Evolutionary conservation across 1,140 invertebrate species (phyloP).

Genomic region (Araneus ventricosus): DNA sequence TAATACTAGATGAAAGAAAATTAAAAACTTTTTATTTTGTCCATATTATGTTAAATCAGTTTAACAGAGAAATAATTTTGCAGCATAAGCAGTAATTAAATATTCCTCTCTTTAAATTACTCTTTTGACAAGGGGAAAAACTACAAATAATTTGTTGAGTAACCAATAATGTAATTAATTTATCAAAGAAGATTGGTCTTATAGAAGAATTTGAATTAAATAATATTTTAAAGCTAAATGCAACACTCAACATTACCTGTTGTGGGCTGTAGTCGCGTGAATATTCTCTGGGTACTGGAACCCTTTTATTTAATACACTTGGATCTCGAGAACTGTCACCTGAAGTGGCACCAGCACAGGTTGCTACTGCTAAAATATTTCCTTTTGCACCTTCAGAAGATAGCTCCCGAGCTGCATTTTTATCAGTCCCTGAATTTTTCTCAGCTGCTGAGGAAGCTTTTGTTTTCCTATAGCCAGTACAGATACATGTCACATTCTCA

Average conservation of each 20-base stretch:
- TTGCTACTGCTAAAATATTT: conserved; percentile 49
- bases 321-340: conserved; percentile 39
- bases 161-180: no score
- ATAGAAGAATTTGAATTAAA: no score
- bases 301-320: not conserved
- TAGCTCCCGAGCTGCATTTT: not conserved
- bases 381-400: not conserved
- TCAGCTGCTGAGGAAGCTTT: conserved; percentile 79
- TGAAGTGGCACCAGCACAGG: conserved; percentile 55
- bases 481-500: conserved; percentile 82
- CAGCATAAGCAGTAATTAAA: no score
- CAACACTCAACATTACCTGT: conserved; percentile 10
- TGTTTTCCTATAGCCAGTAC: conserved; percentile 84
- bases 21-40: no score
- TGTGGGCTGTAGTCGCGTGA: not conserved
- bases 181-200: no score
- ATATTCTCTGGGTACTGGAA: conserved; percentile 36
- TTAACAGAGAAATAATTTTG: no score
- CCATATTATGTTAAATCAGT: no score
- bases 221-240: not conserved
- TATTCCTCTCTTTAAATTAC: no score
- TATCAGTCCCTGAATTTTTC: conserved; percentile 77
- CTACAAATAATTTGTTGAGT: no score
- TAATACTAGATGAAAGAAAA: no score
- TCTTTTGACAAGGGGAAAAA: no score